phyloP scores from a whole-genome alignment of 2,888 invertebrate species.

The Bombyx huttoni region DNA sequence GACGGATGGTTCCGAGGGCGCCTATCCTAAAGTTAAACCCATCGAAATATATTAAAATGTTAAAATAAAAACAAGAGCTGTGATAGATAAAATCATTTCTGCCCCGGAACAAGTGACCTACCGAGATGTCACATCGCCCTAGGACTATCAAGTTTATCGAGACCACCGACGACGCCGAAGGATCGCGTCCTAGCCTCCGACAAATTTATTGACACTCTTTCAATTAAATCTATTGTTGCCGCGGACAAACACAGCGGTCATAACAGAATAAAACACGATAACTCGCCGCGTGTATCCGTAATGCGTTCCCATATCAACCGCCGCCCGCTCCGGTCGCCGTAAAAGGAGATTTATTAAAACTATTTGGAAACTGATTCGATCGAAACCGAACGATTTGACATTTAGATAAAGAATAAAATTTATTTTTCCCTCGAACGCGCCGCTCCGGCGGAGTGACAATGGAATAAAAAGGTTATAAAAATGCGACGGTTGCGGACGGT shows the following conservation, averaged over 20 bases:
- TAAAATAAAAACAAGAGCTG: conserved; percentile 56
- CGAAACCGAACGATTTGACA: conserved; percentile 71
- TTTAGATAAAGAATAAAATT: conserved; percentile 72
- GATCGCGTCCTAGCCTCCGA: conserved; percentile 35
- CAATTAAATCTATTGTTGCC: conserved; percentile 70
- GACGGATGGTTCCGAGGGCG: conserved; percentile 33
- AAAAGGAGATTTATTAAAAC: conserved; percentile 74
- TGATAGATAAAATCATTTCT: conserved; percentile 54
- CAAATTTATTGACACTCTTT: conserved; percentile 73
- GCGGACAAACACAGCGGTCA: conserved; percentile 53
- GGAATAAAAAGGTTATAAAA: conserved; percentile 71
- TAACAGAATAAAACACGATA: conserved; percentile 67
- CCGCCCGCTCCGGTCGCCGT: conserved; percentile 48
- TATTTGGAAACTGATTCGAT: conserved; percentile 72
- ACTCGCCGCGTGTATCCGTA: conserved; percentile 60
- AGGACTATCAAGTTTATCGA: conserved; percentile 43
- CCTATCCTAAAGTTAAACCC: conserved; percentile 38
- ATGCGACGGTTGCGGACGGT: conserved; percentile 51
- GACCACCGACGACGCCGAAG: conserved; percentile 60
- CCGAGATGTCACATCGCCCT: conserved; percentile 40
- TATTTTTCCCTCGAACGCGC: conserved; percentile 61
- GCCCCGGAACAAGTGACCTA: conserved; percentile 43
- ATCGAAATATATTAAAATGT: conserved; percentile 38
- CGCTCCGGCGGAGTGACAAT: conserved; percentile 61
- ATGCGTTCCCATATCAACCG: conserved; percentile 54